Evolutionary conservation across 2,797 vertebrate genomes (phyloP), one percentile per base, ranked within the genome.

Genomic region (Alosa sapidissima): DNA sequence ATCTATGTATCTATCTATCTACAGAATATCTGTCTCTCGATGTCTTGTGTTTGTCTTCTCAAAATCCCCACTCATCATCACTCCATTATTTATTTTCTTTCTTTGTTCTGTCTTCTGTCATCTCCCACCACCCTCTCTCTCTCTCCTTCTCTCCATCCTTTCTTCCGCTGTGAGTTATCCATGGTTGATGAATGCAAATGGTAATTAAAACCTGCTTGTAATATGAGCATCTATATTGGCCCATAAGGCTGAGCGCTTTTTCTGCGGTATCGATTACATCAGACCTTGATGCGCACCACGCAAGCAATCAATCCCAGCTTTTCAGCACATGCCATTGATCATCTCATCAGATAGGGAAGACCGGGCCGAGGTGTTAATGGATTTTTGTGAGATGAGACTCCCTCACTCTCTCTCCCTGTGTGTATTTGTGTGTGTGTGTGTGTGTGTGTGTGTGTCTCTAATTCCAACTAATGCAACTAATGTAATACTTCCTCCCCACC

Each of bases 111-210:
- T 68, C 28, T 68, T 68, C 65, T 14, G 28, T 21, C 54, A 11
- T 62, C 58, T n/a, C 58, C 10, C 65, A 33, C 60, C 83, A 87
- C 81, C 83, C 82, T 48, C 33, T 45, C 2, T 83, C 82, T 55
- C 24, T 85, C 49, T 81, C 24, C 16, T n/a, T 28, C 48, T 21
- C 21, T 28, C 81, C 52, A 19, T 49, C 49, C 68, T 41, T 1
- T 7, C 33, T 45, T 75, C 65, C 65, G 5, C 28, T 36, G 9
- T 13, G 65, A 28, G 24, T 68, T 36, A 41, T 75, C 68, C 36
- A 41, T 7, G 68, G 28, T 19, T 75, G 68, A 75, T 75, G 36
- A 75, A 75, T 75, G 36, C 36, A 75, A 45, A 21, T 75, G 68
- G 36, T 75, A 75, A 75, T 75, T 75, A 75, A 45, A 75, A 75